phyloP scores from a whole-genome alignment of 2,888 invertebrate genomes.

The Rhagonycha lutea region DNA sequence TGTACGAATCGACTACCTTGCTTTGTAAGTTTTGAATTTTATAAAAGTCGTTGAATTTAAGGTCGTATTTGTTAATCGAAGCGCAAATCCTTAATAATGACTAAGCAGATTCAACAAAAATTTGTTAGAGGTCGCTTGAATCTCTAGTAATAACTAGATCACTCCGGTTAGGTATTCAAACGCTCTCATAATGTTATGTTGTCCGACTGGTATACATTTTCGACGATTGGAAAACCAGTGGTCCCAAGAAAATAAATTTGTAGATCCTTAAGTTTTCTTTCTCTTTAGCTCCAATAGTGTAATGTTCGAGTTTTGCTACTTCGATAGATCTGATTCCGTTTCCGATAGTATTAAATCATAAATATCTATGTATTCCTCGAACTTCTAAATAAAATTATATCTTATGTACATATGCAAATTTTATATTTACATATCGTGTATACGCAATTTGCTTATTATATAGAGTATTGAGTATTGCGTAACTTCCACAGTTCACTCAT shows the following conservation, averaged over 20 bases:
- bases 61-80: no score
- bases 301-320: background rate
- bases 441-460: background rate
- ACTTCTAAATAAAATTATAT: background rate
- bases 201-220: no score
- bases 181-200: no score
- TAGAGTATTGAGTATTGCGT: background rate
- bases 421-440: background rate
- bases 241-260: background rate
- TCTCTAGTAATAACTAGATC: no score
- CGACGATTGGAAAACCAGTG: no score
- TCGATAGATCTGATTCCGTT: background rate
- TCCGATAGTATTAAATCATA: background rate
- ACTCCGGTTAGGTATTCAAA: no score
- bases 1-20: no score
- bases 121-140: no score
- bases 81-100: no score
- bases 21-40: no score
- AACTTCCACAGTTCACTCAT: background rate
- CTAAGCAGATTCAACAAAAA: no score
- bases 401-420: background rate
- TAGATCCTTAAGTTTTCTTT: background rate
- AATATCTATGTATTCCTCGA: background rate
- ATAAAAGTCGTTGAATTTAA: no score
- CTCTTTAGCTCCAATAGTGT: background rate